Conservation (phyloP, 2,113 vertebrate species). For the Raja brachyura region DNA sequence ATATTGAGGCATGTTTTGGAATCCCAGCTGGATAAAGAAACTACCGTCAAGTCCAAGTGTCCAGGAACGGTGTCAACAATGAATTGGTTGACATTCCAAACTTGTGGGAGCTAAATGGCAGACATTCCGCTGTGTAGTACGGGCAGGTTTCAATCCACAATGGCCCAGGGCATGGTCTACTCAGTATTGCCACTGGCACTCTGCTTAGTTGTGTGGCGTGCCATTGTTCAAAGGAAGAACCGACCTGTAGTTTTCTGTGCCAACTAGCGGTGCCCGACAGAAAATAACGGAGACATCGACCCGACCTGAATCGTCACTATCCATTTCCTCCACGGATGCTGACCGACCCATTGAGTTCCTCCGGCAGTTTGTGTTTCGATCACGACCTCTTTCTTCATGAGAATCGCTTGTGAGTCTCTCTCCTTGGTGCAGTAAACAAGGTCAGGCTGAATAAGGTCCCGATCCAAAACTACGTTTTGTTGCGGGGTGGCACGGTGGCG, state of each 20-base stretch:
- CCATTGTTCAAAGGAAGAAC: neutral
- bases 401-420: neutral
- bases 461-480: no score
- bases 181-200: neutral
- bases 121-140: neutral
- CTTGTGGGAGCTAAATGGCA: neutral
- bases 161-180: neutral
- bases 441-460: no score
- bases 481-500: no score
- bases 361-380: no score
- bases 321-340: no score
- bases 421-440: neutral
- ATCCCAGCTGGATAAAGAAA: conserved; percentile 7
- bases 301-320: no score
- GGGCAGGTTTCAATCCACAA: neutral
- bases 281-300: neutral
- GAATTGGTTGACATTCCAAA: neutral
- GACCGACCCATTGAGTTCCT: no score
- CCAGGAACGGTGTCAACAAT: neutral
- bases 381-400: neutral
- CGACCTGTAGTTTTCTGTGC: neutral
- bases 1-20: neutral
- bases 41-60: neutral
- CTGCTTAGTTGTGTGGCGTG: neutral
- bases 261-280: no score